Evolutionary conservation across 2,797 vertebrate species (phyloP).

Genomic region (Urocyon cinereoargenteus): DNA sequence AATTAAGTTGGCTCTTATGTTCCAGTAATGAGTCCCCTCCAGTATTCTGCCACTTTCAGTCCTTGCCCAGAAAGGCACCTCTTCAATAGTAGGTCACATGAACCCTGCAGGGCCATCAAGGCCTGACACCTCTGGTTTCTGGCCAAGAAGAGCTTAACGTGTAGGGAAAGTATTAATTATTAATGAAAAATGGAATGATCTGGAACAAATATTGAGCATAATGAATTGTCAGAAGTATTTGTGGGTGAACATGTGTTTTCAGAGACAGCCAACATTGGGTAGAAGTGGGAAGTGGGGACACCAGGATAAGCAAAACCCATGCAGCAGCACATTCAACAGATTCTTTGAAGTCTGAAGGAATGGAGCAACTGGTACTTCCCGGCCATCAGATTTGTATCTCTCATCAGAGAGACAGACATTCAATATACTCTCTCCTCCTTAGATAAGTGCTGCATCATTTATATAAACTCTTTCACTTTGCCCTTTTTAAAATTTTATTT

Average conservation of each 20-base stretch:
- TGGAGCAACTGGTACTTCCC: background rate
- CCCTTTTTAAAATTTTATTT: background rate
- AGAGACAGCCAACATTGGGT: background rate
- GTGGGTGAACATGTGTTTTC: background rate
- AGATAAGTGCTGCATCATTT: background rate
- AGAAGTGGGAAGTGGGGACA: background rate
- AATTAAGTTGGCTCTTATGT: background rate
- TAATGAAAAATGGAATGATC: background rate
- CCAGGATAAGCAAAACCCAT: background rate
- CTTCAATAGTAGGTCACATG: background rate
- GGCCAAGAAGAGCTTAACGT: background rate
- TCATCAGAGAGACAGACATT: background rate
- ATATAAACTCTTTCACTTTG: background rate
- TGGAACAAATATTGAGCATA: background rate
- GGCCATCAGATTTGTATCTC: background rate
- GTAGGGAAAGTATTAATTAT: background rate
- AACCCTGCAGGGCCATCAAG: background rate
- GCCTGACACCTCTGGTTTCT: background rate
- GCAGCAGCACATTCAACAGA: background rate
- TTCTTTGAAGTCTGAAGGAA: background rate
- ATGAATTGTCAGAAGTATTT: background rate
- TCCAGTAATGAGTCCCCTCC: background rate
- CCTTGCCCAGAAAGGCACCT: background rate
- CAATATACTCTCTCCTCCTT: background rate
- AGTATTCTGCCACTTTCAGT: background rate